Conservation (phyloP, 2,113 vertebrate genomes). For the Silurus meridionalis region DNA sequence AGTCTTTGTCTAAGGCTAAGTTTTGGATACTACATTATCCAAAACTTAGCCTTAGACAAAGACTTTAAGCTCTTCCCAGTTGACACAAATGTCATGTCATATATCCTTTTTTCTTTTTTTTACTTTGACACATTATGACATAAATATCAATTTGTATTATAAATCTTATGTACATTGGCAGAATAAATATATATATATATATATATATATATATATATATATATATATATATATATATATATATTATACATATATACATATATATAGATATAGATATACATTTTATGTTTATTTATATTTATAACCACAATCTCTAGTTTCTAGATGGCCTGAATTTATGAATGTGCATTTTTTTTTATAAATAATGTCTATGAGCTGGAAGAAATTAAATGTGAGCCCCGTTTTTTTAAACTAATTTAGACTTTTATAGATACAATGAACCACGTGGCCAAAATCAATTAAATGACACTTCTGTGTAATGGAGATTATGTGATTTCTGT, state of each 20-base stretch:
- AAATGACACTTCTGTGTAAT: slow-evolving; percentile 68
- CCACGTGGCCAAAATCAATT: slow-evolving; percentile 65
- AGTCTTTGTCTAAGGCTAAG: neutral
- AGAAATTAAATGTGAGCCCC: neutral
- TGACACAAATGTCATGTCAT: neutral
- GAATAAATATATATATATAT: too few species aligned
- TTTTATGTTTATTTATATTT: too few species aligned
- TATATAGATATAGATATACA: too few species aligned
- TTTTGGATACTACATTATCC: neutral
- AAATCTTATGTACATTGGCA: too few species aligned
- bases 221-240: too few species aligned
- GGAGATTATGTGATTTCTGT: slow-evolving; percentile 63
- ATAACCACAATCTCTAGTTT: too few species aligned
- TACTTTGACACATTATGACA: too few species aligned
- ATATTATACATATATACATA: too few species aligned
- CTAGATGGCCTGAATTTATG: too few species aligned
- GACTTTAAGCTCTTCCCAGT: neutral
- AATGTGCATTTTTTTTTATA: too few species aligned
- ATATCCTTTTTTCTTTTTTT: neutral
- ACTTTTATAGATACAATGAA: slow-evolving; percentile 32
- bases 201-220: too few species aligned
- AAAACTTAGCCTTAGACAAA: neutral
- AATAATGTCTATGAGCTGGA: neutral
- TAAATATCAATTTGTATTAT: too few species aligned
- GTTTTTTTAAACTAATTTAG: neutral